phyloP scores from a whole-genome alignment of 2,888 invertebrate species.

The Emesis furor region DNA sequence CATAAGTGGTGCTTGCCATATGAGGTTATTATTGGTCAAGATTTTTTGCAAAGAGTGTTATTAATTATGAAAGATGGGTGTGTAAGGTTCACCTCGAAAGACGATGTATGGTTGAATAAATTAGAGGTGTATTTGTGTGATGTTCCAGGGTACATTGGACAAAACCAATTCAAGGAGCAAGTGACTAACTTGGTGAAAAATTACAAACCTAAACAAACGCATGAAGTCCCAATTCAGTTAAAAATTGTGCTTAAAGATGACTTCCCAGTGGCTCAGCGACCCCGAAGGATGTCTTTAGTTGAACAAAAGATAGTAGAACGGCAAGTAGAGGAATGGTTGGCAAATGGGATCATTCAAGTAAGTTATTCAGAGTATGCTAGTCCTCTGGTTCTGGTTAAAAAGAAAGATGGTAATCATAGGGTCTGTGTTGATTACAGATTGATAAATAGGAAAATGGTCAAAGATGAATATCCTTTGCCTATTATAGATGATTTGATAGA shows the following conservation, averaged over 20 bases:
- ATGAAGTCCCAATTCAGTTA: slow-evolving; percentile 61
- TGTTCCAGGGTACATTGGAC: too few species aligned
- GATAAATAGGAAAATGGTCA: slow-evolving; percentile 61
- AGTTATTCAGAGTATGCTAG: slow-evolving; percentile 67
- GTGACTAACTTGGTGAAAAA: too few species aligned
- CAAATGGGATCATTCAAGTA: slow-evolving; percentile 26
- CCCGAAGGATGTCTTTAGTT: slow-evolving; percentile 42
- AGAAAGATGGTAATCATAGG: slow-evolving; percentile 63
- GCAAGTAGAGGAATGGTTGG: slow-evolving; percentile 41
- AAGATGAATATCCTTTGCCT: slow-evolving; percentile 68
- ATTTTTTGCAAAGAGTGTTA: neutral
- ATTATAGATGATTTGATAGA: slow-evolving; percentile 70
- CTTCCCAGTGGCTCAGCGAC: slow-evolving; percentile 64
- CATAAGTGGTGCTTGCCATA: neutral
- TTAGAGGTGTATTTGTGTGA: too few species aligned
- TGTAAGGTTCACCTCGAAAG: neutral
- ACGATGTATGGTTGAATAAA: neutral
- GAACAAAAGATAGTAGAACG: slow-evolving; percentile 46
- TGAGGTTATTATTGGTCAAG: neutral
- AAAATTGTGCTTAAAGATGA: slow-evolving; percentile 69
- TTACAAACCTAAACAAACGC: too few species aligned
- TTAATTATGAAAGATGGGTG: neutral
- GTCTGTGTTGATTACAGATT: slow-evolving; percentile 78
- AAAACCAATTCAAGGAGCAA: too few species aligned
- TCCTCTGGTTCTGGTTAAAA: slow-evolving; percentile 62